A percentile compares a stretch with the other conserved stretches of the same genome.
Conservation (phyloP, 1,140 invertebrate genomes). For the Drosophila asahinai region DNA sequence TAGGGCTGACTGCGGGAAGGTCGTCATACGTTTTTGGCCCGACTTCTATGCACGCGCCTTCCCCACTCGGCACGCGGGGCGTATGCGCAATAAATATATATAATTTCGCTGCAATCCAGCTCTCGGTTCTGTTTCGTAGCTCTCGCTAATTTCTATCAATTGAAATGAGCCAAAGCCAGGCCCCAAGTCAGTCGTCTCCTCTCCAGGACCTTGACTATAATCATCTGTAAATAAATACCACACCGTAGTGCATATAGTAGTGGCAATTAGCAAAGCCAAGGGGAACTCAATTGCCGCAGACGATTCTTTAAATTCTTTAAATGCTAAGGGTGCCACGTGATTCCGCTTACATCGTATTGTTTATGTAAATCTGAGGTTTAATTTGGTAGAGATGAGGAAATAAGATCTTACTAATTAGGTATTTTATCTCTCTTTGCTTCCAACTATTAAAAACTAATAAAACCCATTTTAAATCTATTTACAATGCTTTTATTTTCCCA, state of each 20-base stretch:
- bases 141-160: slow-evolving; percentile 74
- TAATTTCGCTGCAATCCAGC: slow-evolving; percentile 19
- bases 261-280: slow-evolving; percentile 46
- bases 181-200: slow-evolving; percentile 2
- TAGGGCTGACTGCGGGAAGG: slow-evolving; percentile 24
- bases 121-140: not conserved
- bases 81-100: slow-evolving; percentile 70
- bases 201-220: slow-evolving; percentile 57
- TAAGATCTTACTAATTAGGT: not conserved
- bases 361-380: not conserved
- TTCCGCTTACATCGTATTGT: not conserved
- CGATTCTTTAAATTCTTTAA: slow-evolving; percentile 6
- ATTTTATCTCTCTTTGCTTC: too few species aligned
- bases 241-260: slow-evolving; percentile 13
- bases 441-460: too few species aligned
- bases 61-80: slow-evolving; percentile 50
- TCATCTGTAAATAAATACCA: slow-evolving; percentile 33
- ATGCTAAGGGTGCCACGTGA: slow-evolving; percentile 28
- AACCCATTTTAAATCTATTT: not conserved
- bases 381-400: not conserved
- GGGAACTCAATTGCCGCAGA: slow-evolving; percentile 31
- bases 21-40: slow-evolving; percentile 38
- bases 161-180: slow-evolving; percentile 26
- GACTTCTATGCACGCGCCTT: slow-evolving; percentile 60
- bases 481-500: not conserved